phyloP scores from a whole-genome alignment of 2,113 vertebrate genomes.

The Limanda limanda region DNA sequence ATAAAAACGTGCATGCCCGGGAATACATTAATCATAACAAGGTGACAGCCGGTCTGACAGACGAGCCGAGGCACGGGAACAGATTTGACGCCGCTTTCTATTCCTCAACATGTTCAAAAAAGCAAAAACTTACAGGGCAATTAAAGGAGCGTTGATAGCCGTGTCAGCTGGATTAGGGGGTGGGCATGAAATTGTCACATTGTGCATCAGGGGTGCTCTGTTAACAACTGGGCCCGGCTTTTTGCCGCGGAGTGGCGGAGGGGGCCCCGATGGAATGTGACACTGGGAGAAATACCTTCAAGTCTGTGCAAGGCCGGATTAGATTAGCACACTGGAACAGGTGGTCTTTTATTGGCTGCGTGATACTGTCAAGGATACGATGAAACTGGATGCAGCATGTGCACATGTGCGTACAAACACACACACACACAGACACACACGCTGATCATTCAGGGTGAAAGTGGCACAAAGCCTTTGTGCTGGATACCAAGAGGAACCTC shows the following conservation, averaged over 20 bases:
- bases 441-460: constrained; percentile 37
- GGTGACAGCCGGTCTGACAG: constrained; percentile 72
- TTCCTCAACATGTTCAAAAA: constrained; percentile 60
- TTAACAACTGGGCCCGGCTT: constrained; percentile 73
- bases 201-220: constrained; percentile 71
- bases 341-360: constrained; percentile 82
- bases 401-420: constrained; percentile 34
- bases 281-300: constrained; percentile 66
- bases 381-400: constrained; percentile 70
- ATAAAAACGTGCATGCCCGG: constrained; percentile 65
- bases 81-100: constrained; percentile 67
- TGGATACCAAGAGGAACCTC: constrained; percentile 50
- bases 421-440: constrained; percentile 54
- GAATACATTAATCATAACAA: constrained; percentile 79
- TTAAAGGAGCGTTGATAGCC: constrained; percentile 73
- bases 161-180: constrained; percentile 80
- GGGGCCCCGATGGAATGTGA: constrained; percentile 66
- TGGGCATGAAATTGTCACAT: constrained; percentile 80
- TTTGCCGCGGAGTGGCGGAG: constrained; percentile 58
- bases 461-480: constrained; percentile 62
- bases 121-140: constrained; percentile 69
- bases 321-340: constrained; percentile 82
- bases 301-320: constrained; percentile 77
- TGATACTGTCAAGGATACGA: constrained; percentile 77
- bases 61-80: constrained; percentile 58